Conservation (phyloP, 2,113 vertebrate species). For the Arothron firmamentum region DNA sequence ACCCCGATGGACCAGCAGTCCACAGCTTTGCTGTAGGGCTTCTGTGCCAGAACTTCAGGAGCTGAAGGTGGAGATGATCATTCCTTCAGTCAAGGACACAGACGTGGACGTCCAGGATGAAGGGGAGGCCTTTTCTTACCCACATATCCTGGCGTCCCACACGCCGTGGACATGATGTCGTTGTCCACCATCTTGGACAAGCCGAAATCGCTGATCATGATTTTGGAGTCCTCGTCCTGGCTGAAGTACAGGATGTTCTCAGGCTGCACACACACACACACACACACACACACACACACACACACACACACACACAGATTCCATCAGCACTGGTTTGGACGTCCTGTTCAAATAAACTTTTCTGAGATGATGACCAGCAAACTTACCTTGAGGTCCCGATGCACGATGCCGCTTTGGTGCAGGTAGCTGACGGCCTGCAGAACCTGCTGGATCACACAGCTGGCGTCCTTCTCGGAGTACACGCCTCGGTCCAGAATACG, state of each 20-base stretch:
- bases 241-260: conserved; percentile 95
- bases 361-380: too few relatives aligned
- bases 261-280: conserved; percentile 76
- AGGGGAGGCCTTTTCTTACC: conserved; percentile 70
- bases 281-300: too few relatives aligned
- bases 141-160: conserved; percentile 94
- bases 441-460: conserved; percentile 90
- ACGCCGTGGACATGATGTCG: conserved; percentile 94
- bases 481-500: conserved; percentile 91
- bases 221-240: conserved; percentile 89
- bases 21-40: conserved; percentile 95
- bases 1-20: conserved; percentile 99
- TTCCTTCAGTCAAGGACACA: not conserved
- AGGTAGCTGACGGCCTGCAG: conserved; percentile 89
- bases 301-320: conserved; percentile 1
- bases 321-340: not conserved
- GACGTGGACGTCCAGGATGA: too few relatives aligned
- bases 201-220: conserved; percentile 98
- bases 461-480: conserved; percentile 93
- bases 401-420: conserved; percentile 89
- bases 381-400: conserved; percentile 90
- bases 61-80: conserved; percentile 66
- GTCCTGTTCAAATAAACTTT: not conserved
- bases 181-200: conserved; percentile 93
- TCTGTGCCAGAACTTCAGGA: conserved; percentile 94